Evolutionary conservation across 30 jellyfish, hydroid and myxozoan species (phyloP), one percentile per base, ranked within the genome.

Genomic region (Hydractinia symbiolongicarpus): DNA sequence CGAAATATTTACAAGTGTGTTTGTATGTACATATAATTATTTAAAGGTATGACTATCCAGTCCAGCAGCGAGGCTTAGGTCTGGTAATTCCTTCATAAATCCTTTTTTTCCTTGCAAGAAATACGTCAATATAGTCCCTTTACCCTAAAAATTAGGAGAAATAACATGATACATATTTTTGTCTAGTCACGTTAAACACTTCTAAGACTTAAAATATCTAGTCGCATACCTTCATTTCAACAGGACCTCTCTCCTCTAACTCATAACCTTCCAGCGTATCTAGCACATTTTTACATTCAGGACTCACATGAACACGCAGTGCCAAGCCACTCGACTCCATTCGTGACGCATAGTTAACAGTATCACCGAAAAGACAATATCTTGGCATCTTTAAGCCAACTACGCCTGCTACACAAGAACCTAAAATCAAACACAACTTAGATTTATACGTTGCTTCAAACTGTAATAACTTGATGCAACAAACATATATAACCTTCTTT

Each of bases 321-420:
- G 98, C 95, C 54, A 91, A 82, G 77, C 98, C 98, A 79, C 95
- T 91, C 7, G 98, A 91, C 75, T 91, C 98, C 98, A 91, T 91
- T 4, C 98, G 91, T 1, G 96, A 86, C 54, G 98, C 98, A 78
- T 73, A 86, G 62, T 91, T 91, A 44, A 91, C 98, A 16, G 98
- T 91, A 66, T 91, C 98, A 52, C 98, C 98, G 62, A 91, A 91
- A 17, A 91, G 86, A 61, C 98, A 91, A 80, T 91, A 91, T 30
- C 98, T 91, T 5, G 98, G 98, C 98, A 91, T 91, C 55, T 90
- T 91, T 75, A 86, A 62, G 8, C 98, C 98, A 16, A 91, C 98
- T 0, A 91, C 98, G 15, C 98, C 98, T 72, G 98, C 96, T 44
- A 91, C 98, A 70, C 98, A 91, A 53, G 89, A 50, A 40, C 98